Evolutionary conservation across 2,113 vertebrate species (phyloP).

Genomic region (Martes martes): DNA sequence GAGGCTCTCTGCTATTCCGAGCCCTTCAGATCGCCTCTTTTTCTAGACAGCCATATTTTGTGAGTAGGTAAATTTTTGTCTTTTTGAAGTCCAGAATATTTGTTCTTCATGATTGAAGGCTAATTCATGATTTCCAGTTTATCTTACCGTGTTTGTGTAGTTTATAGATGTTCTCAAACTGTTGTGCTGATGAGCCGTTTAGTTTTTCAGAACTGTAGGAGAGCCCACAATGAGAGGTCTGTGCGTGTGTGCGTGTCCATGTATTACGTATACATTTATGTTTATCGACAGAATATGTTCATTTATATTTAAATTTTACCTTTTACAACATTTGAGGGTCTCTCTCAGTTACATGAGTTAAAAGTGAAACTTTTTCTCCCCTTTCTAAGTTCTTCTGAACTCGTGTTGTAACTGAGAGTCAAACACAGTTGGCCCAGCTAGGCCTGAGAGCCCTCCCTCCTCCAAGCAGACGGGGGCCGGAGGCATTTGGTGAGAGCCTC

Average conservation of each 20-base stretch:
- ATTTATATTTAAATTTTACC: background rate
- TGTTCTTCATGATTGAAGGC: background rate
- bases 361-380: background rate
- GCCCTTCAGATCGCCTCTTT: background rate
- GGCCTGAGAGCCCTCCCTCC: background rate
- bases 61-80: background rate
- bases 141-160: background rate
- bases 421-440: no score
- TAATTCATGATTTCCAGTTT: background rate
- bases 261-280: background rate
- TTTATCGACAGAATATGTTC: background rate
- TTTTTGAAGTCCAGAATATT: background rate
- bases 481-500: background rate
- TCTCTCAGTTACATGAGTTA: background rate
- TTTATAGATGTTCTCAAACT: background rate
- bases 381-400: background rate
- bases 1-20: background rate
- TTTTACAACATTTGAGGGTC: background rate
- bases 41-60: background rate
- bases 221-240: background rate
- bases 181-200: no score
- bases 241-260: fast-evolving
- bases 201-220: background rate
- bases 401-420: fast-evolving
- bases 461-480: background rate